Conservation (phyloP, 2,113 vertebrate genomes). For the Nipponia nippon region DNA sequence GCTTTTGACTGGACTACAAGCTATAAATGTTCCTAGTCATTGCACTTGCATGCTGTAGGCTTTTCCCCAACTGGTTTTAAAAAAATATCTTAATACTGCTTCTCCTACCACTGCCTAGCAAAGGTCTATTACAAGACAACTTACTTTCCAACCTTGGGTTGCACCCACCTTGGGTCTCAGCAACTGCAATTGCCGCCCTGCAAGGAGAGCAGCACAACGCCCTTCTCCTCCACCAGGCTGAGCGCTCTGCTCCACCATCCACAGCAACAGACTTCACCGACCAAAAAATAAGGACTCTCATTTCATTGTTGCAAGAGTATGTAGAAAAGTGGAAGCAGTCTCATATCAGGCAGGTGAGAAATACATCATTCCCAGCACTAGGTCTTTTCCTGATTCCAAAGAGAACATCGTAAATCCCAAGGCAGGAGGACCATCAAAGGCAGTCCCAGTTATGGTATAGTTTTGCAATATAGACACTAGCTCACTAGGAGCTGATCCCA, state of each 20-base stretch:
- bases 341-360: background rate
- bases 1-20: background rate
- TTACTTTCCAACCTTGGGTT: background rate
- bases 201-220: background rate
- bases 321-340: background rate
- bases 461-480: background rate
- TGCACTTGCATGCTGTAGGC: background rate
- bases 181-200: background rate
- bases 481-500: background rate
- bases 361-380: background rate
- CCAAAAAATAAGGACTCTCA: background rate
- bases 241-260: background rate
- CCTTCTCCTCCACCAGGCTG: background rate
- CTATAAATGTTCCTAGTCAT: background rate
- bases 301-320: background rate
- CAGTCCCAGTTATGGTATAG: background rate
- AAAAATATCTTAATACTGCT: background rate
- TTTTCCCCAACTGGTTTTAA: background rate
- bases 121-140: background rate
- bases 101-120: background rate
- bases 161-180: background rate
- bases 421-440: background rate
- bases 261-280: accelerated
- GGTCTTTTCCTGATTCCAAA: background rate
- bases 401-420: background rate